Evolutionary conservation across 92 coral and sea anemone genomes (phyloP).

Genomic region (Actinernus sp.): DNA sequence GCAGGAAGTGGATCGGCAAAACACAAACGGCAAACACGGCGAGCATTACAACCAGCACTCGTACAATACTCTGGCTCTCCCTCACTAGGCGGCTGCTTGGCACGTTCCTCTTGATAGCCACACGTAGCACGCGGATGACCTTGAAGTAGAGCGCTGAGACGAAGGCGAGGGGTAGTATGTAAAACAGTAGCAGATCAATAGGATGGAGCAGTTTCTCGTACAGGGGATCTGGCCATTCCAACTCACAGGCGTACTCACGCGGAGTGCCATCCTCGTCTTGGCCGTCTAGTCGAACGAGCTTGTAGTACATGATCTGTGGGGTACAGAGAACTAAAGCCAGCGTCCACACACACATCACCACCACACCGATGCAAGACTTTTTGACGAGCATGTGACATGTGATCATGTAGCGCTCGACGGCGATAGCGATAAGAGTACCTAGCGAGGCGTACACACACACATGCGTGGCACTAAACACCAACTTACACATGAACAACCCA

Average conservation of each 20-base stretch:
- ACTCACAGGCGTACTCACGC: slow-evolving; percentile 40
- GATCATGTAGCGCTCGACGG: slow-evolving; percentile 63
- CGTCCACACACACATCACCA: slow-evolving; percentile 33
- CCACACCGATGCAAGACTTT: slow-evolving; percentile 6
- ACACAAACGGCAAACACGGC: slow-evolving; percentile 54
- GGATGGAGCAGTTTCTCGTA: slow-evolving; percentile 70
- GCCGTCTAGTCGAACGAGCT: slow-evolving; percentile 21
- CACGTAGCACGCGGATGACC: slow-evolving; percentile 43
- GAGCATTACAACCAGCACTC: slow-evolving; percentile 32
- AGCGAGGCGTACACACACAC: slow-evolving; percentile 65
- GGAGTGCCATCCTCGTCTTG: neutral
- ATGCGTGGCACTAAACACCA: slow-evolving; percentile 68
- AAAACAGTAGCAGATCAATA: slow-evolving; percentile 47
- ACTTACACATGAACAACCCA: slow-evolving; percentile 61
- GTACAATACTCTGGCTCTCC: slow-evolving; percentile 33
- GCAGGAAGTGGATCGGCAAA: slow-evolving; percentile 65
- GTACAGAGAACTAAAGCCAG: slow-evolving; percentile 37
- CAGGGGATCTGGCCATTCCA: slow-evolving; percentile 63
- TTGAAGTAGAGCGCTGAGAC: slow-evolving; percentile 46
- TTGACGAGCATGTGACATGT: slow-evolving; percentile 17
- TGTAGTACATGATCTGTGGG: slow-evolving; percentile 57
- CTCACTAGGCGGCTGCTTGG: slow-evolving; percentile 28
- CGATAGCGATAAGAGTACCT: slow-evolving; percentile 60
- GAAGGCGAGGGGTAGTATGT: slow-evolving; percentile 39
- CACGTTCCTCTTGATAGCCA: slow-evolving; percentile 25